phyloP scores from a whole-genome alignment of 1,140 invertebrate genomes.

The Zaprionus taronus region DNA sequence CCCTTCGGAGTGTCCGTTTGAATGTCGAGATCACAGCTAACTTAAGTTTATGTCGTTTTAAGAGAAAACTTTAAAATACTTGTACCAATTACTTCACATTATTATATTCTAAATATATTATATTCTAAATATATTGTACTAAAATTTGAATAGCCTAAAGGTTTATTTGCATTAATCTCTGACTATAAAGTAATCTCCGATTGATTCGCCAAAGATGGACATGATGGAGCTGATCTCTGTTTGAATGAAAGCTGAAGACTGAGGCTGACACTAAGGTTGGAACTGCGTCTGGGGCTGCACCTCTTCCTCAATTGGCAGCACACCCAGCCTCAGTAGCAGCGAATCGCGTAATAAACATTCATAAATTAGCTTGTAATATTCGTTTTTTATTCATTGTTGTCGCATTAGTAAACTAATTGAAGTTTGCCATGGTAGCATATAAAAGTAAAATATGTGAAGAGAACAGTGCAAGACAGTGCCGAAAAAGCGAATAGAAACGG shows the following conservation, averaged over 20 bases:
- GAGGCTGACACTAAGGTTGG: background rate
- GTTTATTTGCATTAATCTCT: no score
- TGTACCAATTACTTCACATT: no score
- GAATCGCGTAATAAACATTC: conserved; percentile 52
- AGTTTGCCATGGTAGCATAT: conserved; percentile 41
- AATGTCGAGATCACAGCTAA: no score
- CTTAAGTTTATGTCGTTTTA: no score
- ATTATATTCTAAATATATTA: no score
- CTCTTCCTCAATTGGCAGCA: conserved; percentile 68
- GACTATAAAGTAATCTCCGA: background rate
- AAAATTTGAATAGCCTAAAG: no score
- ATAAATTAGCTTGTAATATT: conserved; percentile 42
- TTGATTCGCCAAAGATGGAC: conserved; percentile 56
- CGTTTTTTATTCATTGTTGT: conserved; percentile 41
- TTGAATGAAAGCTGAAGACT: conserved; percentile 37
- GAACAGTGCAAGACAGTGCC: conserved; percentile 20
- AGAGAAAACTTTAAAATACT: no score
- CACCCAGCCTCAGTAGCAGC: conserved; percentile 44
- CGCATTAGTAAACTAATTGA: conserved; percentile 64
- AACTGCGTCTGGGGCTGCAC: conserved; percentile 51
- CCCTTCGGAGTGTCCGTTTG: no score
- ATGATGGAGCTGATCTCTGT: conserved; percentile 39
- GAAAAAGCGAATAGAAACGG: background rate
- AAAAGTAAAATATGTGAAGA: conserved; percentile 23
- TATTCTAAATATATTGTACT: no score